Base-by-base conservation (phyloP, 2,113 vertebrate genomes). In the Neolamprologus toae region DNA sequence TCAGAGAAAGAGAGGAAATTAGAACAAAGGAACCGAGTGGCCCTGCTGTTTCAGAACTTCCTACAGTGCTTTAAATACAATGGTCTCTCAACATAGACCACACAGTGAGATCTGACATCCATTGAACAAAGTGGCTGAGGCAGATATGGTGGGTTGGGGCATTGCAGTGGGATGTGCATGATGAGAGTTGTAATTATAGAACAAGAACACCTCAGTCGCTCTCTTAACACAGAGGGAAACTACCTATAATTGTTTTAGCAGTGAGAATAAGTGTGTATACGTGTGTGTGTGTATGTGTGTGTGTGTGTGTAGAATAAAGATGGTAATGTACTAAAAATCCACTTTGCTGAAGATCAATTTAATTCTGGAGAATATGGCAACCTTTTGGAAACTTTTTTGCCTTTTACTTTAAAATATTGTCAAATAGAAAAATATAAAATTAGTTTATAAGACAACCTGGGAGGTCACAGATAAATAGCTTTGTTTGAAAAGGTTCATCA, bases 81-180 rank as follows among this genome's bases (percentile, higher is more conserved):
- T 87, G 78, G 80, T 80, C 59, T 84, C 85, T 86, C 73, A 57
- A 9, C 51, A 68, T 21, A 54, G 83, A 90, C 85, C 84, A n/a
- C 92, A 90, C 53, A 23, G 85, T 83, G 88, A 35, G 87, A 93
- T 87, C 57, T 93, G 90, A 94, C 90, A 85, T 84, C 87, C 63
- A 78, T 9, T 91, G 83, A 91, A 90, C 87, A 92, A 92, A 94
- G 87, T 90, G 92, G 82, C 89, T 90, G 86, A 92, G 93, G 89
- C 91, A 93, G 89, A 88, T 90, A 81, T 61, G 76, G 82, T 40
- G 63, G 87, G 80, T 85, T 37, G 79, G 86, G 71, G 82, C 82
- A 59, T 76, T 76, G 53, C 81, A 80, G 82, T 63, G 85, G 73
- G 86, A 90, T 37, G 61, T 55, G 51, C 83, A 92, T 78, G 89